Evolutionary conservation across 2,888 invertebrate genomes (phyloP).

Genomic region (Sarcophaga caerulescens): DNA sequence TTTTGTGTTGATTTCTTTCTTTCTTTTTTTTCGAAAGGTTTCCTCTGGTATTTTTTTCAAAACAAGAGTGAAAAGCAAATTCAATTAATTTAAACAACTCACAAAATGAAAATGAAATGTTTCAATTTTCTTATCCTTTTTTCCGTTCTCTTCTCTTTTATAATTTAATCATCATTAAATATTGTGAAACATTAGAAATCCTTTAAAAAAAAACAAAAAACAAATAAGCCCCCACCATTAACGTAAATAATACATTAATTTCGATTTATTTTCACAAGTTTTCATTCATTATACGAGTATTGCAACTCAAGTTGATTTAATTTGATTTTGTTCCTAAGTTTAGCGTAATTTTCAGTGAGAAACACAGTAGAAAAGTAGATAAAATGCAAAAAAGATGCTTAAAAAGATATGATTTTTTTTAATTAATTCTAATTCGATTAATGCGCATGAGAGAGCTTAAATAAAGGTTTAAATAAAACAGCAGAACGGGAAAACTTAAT

Average conservation of each 20-base stretch:
- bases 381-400: not conserved
- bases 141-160: not conserved
- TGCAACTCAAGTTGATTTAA: not conserved
- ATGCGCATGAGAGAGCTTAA: not conserved
- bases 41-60: not conserved
- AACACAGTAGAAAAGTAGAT: not conserved
- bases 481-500: too few relatives aligned
- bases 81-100: constrained; percentile 44
- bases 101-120: constrained; percentile 2
- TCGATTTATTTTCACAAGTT: constrained; percentile 15
- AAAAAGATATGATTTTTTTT: not conserved
- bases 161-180: constrained; percentile 25
- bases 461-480: not conserved
- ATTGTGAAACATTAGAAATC: not conserved
- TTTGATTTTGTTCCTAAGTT: not conserved
- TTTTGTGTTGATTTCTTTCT: too few relatives aligned
- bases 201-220: not conserved
- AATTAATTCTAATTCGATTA: constrained; percentile 8
- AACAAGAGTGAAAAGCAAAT: not conserved
- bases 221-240: not conserved
- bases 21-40: too few relatives aligned
- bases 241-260: constrained; percentile 20
- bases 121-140: not conserved
- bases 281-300: not conserved
- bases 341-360: not conserved